Base-by-base conservation (phyloP, 2,888 invertebrate species). In the Conomelus anceps region DNA sequence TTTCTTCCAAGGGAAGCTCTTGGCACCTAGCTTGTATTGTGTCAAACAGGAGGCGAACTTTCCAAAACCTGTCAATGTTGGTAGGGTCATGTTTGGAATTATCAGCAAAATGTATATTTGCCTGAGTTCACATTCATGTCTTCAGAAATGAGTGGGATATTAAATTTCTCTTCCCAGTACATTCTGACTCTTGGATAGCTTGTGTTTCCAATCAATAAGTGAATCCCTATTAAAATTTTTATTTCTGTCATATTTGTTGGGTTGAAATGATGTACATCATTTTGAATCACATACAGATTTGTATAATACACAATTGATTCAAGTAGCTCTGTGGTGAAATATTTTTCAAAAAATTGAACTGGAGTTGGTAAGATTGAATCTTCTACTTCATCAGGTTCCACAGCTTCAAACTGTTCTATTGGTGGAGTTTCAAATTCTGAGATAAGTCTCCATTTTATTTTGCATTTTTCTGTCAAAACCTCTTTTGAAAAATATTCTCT, bases 161-260 rank as follows among this genome's bases (percentile, higher is more conserved):
- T 9, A n/a, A 91, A 89, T 87, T 90, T 89, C 20, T 84, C 84
- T 22, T 84, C 84, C 84, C 84, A 84, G 84, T 84, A 84, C 84
- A 84, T 7, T 84, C 20, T 90, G 20, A 91, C 84, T 88, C 91
- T 89, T 3, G 91, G 91, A 89, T 91, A 92, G 88, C 91, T 90
- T 20, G 90, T 85, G 86, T 91, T 91, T 24, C 92, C 91, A 90
- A 91, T 91, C 11, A 91, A 11, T 29, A 92, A 90, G 88, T 91
- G 91, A 22, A 92, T 89, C 17, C 91, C 91, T n/a, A 92, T 89
- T 87, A 91, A 91, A 11, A 85, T 89, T 89, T 90, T 90, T 24
- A 91, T 85, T 90, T 91, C 91, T 84, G 89, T 22, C 22, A 20
- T 23, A 41, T 24, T 88, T 17, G 41, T 41, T 22, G 63, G 22